phyloP scores from a whole-genome alignment of 2,113 vertebrate species.

The Anhinga rufa region DNA sequence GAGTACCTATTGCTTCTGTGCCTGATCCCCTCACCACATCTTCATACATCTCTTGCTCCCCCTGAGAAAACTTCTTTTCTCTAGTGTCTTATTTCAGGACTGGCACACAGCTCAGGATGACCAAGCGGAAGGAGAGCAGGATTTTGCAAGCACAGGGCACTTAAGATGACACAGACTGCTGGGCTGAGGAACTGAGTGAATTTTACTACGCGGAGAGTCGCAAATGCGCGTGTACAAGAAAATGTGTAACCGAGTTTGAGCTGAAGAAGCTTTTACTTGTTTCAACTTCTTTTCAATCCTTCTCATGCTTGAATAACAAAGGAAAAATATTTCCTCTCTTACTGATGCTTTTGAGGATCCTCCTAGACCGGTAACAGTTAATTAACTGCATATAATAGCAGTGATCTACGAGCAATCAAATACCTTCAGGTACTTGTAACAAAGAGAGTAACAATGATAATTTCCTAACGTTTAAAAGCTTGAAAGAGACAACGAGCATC shows the following conservation, averaged over 20 bases:
- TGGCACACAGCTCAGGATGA: not conserved
- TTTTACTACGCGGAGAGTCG: not conserved
- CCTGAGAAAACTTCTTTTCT: not conserved
- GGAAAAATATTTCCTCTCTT: not conserved
- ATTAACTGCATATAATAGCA: not conserved
- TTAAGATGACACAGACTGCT: not conserved
- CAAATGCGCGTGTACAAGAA: not conserved
- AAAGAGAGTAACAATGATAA: not conserved
- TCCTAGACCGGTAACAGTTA: not conserved
- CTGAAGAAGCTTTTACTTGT: not conserved
- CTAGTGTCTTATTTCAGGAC: not conserved
- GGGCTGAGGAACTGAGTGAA: not conserved
- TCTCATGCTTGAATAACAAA: not conserved
- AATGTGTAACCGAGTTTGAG: not conserved
- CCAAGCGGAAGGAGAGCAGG: not conserved
- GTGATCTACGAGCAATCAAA: not conserved
- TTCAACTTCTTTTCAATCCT: constrained; percentile 7
- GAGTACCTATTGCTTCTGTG: not conserved
- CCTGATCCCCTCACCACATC: not conserved
- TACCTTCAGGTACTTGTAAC: not conserved
- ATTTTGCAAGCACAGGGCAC: not conserved
- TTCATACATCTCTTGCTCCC: not conserved
- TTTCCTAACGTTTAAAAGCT: not conserved
- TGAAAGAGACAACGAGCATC: not conserved
- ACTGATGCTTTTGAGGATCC: not conserved